Evolutionary conservation across 1,140 invertebrate species (phyloP), one percentile per base, ranked within the genome.

Genomic region (Leptopilina clavipes): DNA sequence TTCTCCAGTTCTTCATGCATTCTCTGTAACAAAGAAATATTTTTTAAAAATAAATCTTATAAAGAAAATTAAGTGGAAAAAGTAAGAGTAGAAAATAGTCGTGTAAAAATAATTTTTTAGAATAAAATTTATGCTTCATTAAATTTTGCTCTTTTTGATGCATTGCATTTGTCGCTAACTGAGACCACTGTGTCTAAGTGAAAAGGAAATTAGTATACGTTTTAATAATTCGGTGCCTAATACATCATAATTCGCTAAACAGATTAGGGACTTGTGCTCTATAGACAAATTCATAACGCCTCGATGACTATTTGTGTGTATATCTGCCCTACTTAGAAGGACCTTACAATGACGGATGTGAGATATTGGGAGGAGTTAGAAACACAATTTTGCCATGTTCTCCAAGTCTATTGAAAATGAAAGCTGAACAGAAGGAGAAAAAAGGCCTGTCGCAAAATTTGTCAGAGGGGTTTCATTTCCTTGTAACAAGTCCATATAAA

Each of bases 161-260:
- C 7, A 65, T 65, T n/a, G 59, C 12, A 37, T 3, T 37, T n/a
- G 3, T 22, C 14, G 11, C 2, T n/a, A 65, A 65, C 31, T 65
- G 12, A 65, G 19, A 65, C 59, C 59, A 5, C 59, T 31, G 59
- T 65, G 59, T 65, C 59, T 25, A 65, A 65, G 59, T 31, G 8
- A 7, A 22, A 65, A 14, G 22, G 14, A n/a, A 59, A 25, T 25
- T 11, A 0, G 12, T 31, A 65, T n/a, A n/a, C n/a, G 59, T 65
- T 31, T 14, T 7, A 31, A 25, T 31, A 65, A 65, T 65, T 65
- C 22, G 14, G 14, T 9, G 12, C 19, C 56, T 31, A 78, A 87
- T 87, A 85, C 82, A 87, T 87, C 86, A 87, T 87, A 86, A 87
- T 87, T 86, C 85, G n/a, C 59, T 37, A 77, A 81, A 54, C 56